Base-by-base conservation (phyloP, 2,888 invertebrate genomes). In the Idaea biselata region DNA sequence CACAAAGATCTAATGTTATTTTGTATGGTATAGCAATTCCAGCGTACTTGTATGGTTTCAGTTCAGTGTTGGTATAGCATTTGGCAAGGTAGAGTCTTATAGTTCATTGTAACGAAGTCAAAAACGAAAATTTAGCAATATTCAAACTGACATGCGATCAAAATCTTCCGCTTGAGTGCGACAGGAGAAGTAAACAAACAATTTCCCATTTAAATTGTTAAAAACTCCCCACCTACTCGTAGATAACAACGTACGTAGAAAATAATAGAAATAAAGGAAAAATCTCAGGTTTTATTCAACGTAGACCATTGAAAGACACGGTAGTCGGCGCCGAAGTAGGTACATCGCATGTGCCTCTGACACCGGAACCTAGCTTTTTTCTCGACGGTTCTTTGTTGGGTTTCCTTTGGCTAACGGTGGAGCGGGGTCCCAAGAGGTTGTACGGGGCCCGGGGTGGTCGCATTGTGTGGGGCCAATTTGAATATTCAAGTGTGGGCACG, bases 311-410 rank as follows among this genome's bases (percentile, higher is more conserved):
- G 74, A 74, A 73, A 75, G 63, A 62, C 62, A 66, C 68, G 44
- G 44, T 44, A 44, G 44, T 44, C 44, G 66, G 63, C 31, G 71
- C 69, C 70, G 17, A 56, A 18, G 55, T n/a, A n/a, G n/a, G n/a
- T 70, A 69, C 71, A 70, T 84, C 76, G 86, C 84, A 82, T 88
- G 82, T 88, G 87, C 79, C 71, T 70, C 80, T 87, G 87, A 88
- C 88, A 87, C 86, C 87, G 90, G 88, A 89, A 87, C 86, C 77
- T 76, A 74, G 82, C 80, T 85, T 89, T 86, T 88, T 87, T 85
- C 84, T 81, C 81, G 69, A 75, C 75, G 72, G 75, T 79, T 84
- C 83, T 86, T 91, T 88, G 88, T 89, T 79, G 80, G 76, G 82
- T 80, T 87, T 88, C 86, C 88, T 83, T 84, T 77, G 71, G 73